phyloP scores from a whole-genome alignment of 2,797 vertebrate species.

The Kryptolebias ocellatus region DNA sequence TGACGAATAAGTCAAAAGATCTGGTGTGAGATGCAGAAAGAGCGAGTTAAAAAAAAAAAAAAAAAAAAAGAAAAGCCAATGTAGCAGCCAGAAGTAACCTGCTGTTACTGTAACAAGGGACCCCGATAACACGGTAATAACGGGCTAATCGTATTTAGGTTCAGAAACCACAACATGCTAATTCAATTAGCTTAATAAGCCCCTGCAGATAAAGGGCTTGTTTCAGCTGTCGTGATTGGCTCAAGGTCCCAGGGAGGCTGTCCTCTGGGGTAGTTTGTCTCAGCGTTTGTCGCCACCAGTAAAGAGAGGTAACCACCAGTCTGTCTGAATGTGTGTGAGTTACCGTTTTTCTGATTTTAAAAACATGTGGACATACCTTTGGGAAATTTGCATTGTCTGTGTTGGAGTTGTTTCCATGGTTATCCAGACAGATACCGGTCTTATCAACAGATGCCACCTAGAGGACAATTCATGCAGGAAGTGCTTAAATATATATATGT shows the following conservation, averaged over 20 bases:
- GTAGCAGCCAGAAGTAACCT: constrained; percentile 79
- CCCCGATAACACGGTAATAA: constrained; percentile 84
- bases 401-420: too few relatives aligned
- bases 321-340: constrained; percentile 9
- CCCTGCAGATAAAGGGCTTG: constrained; percentile 84
- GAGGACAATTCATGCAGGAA: background rate
- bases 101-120: constrained; percentile 80
- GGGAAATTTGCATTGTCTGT: background rate
- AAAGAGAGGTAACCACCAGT: constrained; percentile 61
- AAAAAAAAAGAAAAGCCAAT: constrained; percentile 35
- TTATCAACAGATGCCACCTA: background rate
- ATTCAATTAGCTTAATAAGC: constrained; percentile 87
- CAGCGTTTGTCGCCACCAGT: constrained; percentile 56
- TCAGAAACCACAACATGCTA: constrained; percentile 85
- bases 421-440: too few relatives aligned
- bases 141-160: constrained; percentile 85
- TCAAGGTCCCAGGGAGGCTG: constrained; percentile 71
- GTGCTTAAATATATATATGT: background rate
- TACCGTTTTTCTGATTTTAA: constrained; percentile 3
- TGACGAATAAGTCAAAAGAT: constrained; percentile 24
- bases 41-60: constrained; percentile 40
- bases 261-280: constrained; percentile 71
- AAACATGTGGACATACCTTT: background rate
- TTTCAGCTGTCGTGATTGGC: constrained; percentile 76
- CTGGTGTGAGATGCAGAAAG: constrained; percentile 18